Percentiles rank a stretch among this genome's conserved stretches.
Conservation (phyloP, 1,140 invertebrate genomes). For the Plectus sambesii region DNA sequence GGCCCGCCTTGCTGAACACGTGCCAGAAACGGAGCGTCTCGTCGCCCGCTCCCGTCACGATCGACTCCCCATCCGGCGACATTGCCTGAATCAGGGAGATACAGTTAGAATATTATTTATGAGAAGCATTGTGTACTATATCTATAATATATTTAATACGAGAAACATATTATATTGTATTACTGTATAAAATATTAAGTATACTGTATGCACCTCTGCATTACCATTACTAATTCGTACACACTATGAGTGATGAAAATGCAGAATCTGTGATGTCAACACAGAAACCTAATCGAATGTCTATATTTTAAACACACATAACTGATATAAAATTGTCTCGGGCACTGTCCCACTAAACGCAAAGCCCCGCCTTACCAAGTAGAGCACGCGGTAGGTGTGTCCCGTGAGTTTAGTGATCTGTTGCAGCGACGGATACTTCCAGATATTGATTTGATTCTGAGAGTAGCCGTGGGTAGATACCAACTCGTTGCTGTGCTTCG, state of each 20-base stretch:
- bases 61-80: conserved; percentile 96
- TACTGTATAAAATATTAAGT: no score
- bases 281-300: no score
- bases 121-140: no score
- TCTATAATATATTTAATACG: no score
- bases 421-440: conserved; percentile 95
- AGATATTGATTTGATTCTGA: conserved; percentile 93
- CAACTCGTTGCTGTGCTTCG: conserved; percentile 51
- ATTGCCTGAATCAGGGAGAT: conserved; percentile 57
- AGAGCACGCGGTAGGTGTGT: conserved; percentile 90
- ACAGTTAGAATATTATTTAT: conserved; percentile 6
- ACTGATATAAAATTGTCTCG: no score
- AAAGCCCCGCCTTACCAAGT: conserved; percentile 66
- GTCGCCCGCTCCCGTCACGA: conserved; percentile 96
- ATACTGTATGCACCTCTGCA: no score
- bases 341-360: no score
- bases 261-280: no score
- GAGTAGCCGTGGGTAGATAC: conserved; percentile 96
- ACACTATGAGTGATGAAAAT: no score
- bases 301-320: no score
- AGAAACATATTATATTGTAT: no score
- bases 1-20: conserved; percentile 58
- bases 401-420: conserved; percentile 96
- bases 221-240: no score
- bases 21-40: conserved; percentile 99